Conservation (phyloP, 2,888 invertebrate genomes). For the Labia minor region DNA sequence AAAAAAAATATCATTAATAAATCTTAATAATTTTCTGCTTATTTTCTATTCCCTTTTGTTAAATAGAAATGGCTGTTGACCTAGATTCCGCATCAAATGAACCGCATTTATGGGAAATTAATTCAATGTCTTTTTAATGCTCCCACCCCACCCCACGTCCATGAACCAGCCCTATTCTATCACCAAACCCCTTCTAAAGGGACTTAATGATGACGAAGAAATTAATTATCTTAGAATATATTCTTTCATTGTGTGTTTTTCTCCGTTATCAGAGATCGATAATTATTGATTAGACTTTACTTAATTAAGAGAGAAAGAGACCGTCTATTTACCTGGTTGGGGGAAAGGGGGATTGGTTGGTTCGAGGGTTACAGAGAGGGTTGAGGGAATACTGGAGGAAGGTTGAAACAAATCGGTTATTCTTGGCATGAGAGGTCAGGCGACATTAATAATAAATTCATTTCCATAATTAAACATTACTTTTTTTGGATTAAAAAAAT, state of each 20-base stretch:
- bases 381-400: no score
- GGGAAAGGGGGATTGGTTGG: no score
- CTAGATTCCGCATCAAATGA: neutral
- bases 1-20: neutral
- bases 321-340: neutral
- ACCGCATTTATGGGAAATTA: constrained; percentile 3
- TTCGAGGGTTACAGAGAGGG: no score
- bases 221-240: constrained; percentile 1
- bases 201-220: neutral
- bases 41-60: constrained; percentile 1
- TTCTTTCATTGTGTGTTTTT: neutral
- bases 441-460: constrained; percentile 7
- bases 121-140: constrained; percentile 13
- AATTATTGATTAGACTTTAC: constrained; percentile 13
- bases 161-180: no score
- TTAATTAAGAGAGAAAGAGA: constrained; percentile 7
- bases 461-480: neutral
- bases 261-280: neutral
- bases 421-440: constrained; percentile 4
- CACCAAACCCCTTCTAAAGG: no score
- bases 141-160: neutral
- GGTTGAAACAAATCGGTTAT: constrained; percentile 4
- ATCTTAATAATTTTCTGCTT: neutral
- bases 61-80: constrained; percentile 5
- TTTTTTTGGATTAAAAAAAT: constrained; percentile 4